Evolutionary conservation across 2,113 vertebrate species (phyloP), one percentile per base, ranked within the genome.

Genomic region (Anoura caudifer): DNA sequence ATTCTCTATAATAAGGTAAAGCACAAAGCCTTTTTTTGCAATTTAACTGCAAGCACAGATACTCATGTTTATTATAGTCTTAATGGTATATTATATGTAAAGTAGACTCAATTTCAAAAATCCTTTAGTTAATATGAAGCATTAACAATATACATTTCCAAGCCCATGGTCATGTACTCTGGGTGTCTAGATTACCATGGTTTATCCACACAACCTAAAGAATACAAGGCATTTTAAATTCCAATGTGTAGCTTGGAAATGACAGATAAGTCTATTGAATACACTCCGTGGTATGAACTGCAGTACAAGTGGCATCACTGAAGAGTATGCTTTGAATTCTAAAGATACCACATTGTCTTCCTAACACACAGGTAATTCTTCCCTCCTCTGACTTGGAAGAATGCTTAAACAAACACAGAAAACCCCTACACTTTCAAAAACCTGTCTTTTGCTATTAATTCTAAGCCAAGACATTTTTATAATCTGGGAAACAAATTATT

Each of bases 1-100:
- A 67, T 73, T 85, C 79, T 94, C 83, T 92, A 36, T 75, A 94
- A 94, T 87, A 92, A 90, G 73, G 88, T 45, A 41, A 96, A 96
- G 80, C 88, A 70, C 17, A 88, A 67, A 80, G 54, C 19, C 19
- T 81, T 38, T 10, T 59, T 88, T 91, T 11, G 54, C 15, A 77
- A 31, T 80, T 87, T 87, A 65, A 90, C 38, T 54, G 90, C 8
- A 92, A 94, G 52, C 26, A 47, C 2, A 63, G 41, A 75, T 61
- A 72, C 5, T 10, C 73, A 52, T 20, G 11, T 85, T 24, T 72
- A 69, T 36, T 54, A 65, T 31, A 41, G 7, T 36, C 76, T 81
- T 59, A 80, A 73, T 59, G 24, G 10, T 81, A n/a, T 7, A 12
- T 41, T 83, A 36, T 31, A 67, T n/a, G 14, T 19, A 84, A 65